Conservation (phyloP, 92 coral and sea anemone genomes). For the Paramuricea clavata region DNA sequence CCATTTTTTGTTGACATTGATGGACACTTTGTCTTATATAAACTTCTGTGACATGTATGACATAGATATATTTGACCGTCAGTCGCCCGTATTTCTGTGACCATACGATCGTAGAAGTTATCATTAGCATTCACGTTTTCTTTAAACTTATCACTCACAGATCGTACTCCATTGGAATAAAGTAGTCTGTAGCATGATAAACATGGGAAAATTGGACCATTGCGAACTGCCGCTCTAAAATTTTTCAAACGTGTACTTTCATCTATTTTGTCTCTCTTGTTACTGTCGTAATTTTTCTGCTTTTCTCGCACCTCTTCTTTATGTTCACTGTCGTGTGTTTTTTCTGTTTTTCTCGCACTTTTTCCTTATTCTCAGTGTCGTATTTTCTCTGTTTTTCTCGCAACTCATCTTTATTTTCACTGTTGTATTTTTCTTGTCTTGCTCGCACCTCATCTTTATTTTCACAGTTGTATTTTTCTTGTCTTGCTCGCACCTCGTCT, state of each 20-base stretch:
- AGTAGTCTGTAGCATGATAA: conserved; percentile 21
- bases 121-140: background rate
- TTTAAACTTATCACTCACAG: conserved; percentile 23
- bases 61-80: conserved; percentile 23
- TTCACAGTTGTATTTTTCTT: too few relatives aligned
- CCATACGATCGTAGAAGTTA: conserved; percentile 18
- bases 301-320: background rate
- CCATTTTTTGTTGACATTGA: conserved; percentile 9
- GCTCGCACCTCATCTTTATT: too few relatives aligned
- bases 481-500: too few relatives aligned
- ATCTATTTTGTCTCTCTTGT: background rate
- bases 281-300: conserved; percentile 3
- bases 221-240: background rate
- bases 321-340: background rate
- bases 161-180: conserved; percentile 20
- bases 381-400: conserved; percentile 23
- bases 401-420: too few relatives aligned
- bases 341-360: conserved; percentile 10
- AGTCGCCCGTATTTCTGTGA: conserved; percentile 9
- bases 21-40: background rate
- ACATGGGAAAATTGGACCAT: conserved; percentile 37
- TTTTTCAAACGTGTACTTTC: background rate
- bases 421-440: too few relatives aligned
- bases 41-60: conserved; percentile 13
- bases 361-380: background rate